Evolutionary conservation across 2,888 invertebrate genomes (phyloP).

Genomic region (Leptura quadrifasciata): DNA sequence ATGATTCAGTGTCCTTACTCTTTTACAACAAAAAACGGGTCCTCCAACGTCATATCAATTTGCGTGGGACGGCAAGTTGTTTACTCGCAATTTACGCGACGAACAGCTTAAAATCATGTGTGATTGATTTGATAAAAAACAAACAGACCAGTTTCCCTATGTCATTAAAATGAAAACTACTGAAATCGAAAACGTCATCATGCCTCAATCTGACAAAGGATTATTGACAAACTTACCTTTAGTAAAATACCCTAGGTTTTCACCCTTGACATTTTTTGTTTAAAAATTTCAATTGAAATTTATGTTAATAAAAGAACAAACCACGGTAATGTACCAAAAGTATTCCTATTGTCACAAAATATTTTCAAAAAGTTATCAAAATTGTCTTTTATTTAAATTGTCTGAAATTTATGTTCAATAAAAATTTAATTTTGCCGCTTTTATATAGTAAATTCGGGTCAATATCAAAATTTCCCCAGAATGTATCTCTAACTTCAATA

Average conservation of each 20-base stretch:
- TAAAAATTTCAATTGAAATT: background rate
- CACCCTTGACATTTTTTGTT: background rate
- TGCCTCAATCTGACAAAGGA: conserved; percentile 3
- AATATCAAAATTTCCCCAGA: background rate
- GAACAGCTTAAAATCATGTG: conserved; percentile 65
- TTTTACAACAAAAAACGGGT: conserved; percentile 98
- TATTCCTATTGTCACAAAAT: too few relatives aligned
- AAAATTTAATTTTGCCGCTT: background rate
- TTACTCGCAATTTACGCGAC: conserved; percentile 60
- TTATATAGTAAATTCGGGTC: background rate
- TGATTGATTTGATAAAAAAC: conserved; percentile 25
- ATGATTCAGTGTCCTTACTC: conserved; percentile 84
- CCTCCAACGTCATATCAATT: conserved; percentile 96
- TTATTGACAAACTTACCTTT: conserved; percentile 14
- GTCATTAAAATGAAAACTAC: conserved; percentile 5
- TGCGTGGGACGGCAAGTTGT: conserved; percentile 59
- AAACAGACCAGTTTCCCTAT: background rate
- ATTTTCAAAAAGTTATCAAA: too few relatives aligned
- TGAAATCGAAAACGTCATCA: conserved; percentile 16
- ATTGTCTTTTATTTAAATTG: background rate
- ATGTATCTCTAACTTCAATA: background rate
- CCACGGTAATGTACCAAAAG: too few relatives aligned
- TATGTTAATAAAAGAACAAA: background rate
- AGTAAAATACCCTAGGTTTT: conserved; percentile 2
- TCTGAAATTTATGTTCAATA: background rate